Evolutionary conservation across 1,140 invertebrate genomes (phyloP).

Genomic region (Rhyacophila brunnea): DNA sequence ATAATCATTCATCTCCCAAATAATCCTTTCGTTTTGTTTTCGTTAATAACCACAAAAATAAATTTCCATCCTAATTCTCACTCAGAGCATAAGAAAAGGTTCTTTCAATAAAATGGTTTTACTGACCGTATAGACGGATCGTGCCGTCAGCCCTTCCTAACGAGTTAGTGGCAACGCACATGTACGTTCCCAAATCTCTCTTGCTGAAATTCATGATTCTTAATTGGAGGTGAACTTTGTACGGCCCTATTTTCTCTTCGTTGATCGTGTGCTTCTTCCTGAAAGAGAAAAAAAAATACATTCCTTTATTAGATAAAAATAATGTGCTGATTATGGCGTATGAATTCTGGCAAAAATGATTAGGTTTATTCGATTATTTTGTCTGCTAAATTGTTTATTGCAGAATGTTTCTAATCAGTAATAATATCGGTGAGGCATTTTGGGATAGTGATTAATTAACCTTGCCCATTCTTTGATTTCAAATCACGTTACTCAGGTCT

Average conservation of each 20-base stretch:
- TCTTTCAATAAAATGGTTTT: background rate
- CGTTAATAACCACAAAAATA: too few species aligned
- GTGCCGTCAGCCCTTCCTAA: constrained; percentile 68
- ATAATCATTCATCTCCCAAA: too few species aligned
- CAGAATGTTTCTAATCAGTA: too few species aligned
- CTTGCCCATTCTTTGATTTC: too few species aligned
- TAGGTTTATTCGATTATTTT: background rate
- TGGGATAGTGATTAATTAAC: too few species aligned
- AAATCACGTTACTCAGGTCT: too few species aligned
- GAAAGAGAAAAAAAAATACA: constrained; percentile 12
- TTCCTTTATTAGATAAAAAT: background rate
- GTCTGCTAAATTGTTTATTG: too few species aligned
- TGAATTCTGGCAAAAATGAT: too few species aligned
- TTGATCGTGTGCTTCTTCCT: constrained; percentile 59
- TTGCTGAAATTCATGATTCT: constrained; percentile 62
- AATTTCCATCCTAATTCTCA: background rate
- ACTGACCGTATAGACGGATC: constrained; percentile 69
- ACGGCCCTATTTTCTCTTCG: constrained; percentile 57
- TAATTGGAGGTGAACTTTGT: constrained; percentile 64
- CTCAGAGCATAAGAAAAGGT: background rate
- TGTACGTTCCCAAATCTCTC: constrained; percentile 69
- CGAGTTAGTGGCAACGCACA: constrained; percentile 70
- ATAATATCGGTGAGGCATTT: too few species aligned
- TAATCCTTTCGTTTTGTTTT: too few species aligned
- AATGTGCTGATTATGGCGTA: background rate